Conservation (phyloP, 2,113 vertebrate genomes). For the Anhinga rufa region DNA sequence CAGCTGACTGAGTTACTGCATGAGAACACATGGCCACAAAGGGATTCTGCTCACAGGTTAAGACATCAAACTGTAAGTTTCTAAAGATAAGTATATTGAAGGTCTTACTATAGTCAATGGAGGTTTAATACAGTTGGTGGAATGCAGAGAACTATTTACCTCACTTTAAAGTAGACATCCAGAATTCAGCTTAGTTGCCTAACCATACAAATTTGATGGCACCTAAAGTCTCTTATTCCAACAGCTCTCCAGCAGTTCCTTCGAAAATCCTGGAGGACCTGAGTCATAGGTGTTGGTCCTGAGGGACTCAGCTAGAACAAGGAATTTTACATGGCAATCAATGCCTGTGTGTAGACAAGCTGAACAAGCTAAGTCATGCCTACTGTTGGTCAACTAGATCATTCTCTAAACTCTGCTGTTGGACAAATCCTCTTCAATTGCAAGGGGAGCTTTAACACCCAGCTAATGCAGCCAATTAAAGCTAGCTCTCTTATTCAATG, state of each 20-base stretch:
- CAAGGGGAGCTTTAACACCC: not conserved
- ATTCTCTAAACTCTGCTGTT: not conserved
- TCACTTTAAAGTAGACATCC: not conserved
- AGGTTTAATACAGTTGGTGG: not conserved
- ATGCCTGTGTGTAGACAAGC: not conserved
- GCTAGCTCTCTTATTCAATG: not conserved
- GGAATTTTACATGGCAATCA: not conserved
- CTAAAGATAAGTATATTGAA: not conserved
- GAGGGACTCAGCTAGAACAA: not conserved
- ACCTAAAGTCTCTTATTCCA: not conserved
- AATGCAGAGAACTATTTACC: not conserved
- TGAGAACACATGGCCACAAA: not conserved
- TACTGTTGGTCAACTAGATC: not conserved
- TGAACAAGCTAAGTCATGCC: not conserved
- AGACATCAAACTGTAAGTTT: not conserved
- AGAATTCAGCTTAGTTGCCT: not conserved
- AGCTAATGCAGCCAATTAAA: not conserved
- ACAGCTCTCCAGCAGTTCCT: not conserved
- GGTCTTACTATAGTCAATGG: not conserved
- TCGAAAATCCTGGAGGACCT: not conserved
- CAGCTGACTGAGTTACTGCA: not conserved
- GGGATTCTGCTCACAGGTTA: not conserved
- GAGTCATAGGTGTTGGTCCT: not conserved
- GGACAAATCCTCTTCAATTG: not conserved
- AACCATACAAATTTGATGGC: not conserved